phyloP scores from a whole-genome alignment of 2,888 invertebrate species.

The Agriopis aurantiaria region DNA sequence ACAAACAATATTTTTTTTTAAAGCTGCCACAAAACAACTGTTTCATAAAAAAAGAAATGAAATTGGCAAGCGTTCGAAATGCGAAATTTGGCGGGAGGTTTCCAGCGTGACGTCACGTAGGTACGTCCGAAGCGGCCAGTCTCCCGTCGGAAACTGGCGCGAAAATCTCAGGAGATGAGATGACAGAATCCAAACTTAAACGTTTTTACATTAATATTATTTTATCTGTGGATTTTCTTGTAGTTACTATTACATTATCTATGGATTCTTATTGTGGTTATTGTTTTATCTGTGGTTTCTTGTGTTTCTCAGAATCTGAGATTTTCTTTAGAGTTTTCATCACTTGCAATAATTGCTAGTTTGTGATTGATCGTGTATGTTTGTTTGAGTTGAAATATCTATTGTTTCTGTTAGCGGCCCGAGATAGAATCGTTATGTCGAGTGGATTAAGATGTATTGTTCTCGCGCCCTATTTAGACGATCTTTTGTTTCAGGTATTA shows the following conservation, averaged over 20 bases:
- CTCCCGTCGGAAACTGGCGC: conserved; percentile 63
- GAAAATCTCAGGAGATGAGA: conserved; percentile 52
- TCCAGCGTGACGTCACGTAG: conserved; percentile 51
- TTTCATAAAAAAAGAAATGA: conserved; percentile 28
- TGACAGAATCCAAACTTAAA: conserved; percentile 30
- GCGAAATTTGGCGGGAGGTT: conserved; percentile 47
- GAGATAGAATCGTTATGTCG: conserved; percentile 23
- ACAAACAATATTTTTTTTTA: background rate
- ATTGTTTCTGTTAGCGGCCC: conserved; percentile 16
- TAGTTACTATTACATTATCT: background rate
- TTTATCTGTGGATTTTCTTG: background rate
- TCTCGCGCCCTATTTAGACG: background rate
- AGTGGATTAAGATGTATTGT: conserved; percentile 19
- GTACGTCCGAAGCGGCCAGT: conserved; percentile 55
- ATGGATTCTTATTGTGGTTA: background rate
- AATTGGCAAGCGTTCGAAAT: conserved; percentile 38
- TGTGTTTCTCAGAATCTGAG: background rate
- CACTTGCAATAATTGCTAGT: conserved; percentile 42
- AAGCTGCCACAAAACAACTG: conserved; percentile 24
- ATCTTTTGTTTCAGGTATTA: conserved; percentile 9
- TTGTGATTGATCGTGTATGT: conserved; percentile 39
- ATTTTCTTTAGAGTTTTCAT: conserved; percentile 37
- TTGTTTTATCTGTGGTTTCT: background rate
- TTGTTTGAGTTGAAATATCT: conserved; percentile 32
- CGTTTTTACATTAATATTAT: background rate